phyloP scores from a whole-genome alignment of 2,113 vertebrate species.

The Engystomops pustulosus region DNA sequence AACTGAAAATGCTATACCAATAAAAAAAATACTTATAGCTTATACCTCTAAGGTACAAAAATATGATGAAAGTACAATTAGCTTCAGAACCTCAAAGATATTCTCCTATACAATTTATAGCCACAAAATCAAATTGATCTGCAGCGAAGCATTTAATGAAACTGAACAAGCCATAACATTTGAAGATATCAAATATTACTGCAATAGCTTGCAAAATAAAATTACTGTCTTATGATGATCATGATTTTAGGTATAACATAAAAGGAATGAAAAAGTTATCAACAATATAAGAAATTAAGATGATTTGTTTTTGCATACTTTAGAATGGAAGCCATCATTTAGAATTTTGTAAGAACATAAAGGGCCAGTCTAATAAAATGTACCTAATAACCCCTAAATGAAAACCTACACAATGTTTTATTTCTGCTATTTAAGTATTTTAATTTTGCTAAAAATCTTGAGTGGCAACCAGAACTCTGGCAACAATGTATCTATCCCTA shows the following conservation, averaged over 20 bases:
- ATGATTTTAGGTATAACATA: constrained; percentile 37
- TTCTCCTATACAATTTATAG: constrained; percentile 48
- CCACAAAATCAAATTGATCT: constrained; percentile 53
- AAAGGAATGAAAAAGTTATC: constrained; percentile 32
- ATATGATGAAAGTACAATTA: constrained; percentile 53
- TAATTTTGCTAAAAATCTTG: no score
- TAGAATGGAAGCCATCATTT: not conserved
- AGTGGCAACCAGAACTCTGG: no score
- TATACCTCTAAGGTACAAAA: constrained; percentile 49
- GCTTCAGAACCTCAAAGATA: constrained; percentile 40
- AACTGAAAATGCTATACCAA: constrained; percentile 18
- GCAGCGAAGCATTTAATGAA: constrained; percentile 51
- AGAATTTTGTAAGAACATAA: not conserved
- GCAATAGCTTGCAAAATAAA: constrained; percentile 35
- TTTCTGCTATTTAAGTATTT: not conserved
- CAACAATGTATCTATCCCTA: no score
- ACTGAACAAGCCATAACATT: constrained; percentile 41
- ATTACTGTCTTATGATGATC: constrained; percentile 34
- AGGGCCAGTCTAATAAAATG: not conserved
- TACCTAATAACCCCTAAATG: not conserved
- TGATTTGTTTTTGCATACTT: constrained; percentile 1
- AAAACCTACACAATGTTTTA: not conserved
- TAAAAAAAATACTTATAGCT: constrained; percentile 40
- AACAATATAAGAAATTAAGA: constrained; percentile 30
- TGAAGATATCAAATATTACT: constrained; percentile 41